Conservation (phyloP, 1,140 invertebrate genomes). For the Bombus polaris region DNA sequence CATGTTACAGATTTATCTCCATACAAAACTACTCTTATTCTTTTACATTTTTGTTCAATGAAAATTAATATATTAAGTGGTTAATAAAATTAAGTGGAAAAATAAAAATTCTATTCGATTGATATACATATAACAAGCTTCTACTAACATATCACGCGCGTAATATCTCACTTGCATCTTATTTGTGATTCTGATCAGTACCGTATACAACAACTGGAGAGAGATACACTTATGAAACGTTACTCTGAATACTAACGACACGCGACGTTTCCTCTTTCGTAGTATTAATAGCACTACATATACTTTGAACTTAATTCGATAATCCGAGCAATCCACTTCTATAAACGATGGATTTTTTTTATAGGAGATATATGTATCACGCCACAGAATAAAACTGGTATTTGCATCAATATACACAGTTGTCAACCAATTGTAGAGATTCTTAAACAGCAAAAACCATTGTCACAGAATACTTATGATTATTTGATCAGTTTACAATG, state of each 20-base stretch:
- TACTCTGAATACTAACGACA: background rate
- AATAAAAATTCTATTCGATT: background rate
- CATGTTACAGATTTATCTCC: background rate
- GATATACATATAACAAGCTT: background rate
- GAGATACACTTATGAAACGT: background rate
- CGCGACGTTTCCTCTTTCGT: background rate
- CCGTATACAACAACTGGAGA: background rate
- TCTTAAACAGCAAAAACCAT: constrained; percentile 76
- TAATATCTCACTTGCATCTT: background rate
- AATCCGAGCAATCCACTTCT: background rate
- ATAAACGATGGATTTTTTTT: background rate
- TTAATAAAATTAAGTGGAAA: background rate
- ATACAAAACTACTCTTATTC: background rate
- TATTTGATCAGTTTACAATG: constrained; percentile 81
- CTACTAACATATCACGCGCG: background rate
- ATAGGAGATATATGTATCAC: constrained; percentile 67
- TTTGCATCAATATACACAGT: constrained; percentile 71
- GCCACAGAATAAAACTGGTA: constrained; percentile 42
- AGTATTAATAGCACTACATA: background rate
- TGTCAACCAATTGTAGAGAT: constrained; percentile 73
- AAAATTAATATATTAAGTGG: background rate
- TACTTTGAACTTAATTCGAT: background rate
- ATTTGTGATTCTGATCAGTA: too few relatives aligned
- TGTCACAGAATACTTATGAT: constrained; percentile 67
- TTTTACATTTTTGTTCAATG: background rate